Percentiles rank a stretch among this genome's conserved stretches.
Evolutionary conservation across 2,797 vertebrate genomes (phyloP).

Genomic region (Notamacropus eugenii): DNA sequence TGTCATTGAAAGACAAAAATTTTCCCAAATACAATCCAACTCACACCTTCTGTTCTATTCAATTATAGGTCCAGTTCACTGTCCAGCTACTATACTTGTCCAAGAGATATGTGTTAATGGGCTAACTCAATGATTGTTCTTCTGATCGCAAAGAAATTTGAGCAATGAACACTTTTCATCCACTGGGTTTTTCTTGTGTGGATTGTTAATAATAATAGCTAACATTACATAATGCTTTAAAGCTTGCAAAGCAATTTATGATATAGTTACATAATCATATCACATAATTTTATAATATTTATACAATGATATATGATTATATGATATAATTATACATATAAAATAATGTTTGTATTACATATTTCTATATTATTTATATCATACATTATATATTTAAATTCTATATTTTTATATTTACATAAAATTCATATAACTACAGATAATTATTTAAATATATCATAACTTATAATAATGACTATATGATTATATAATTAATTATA

Average conservation of each 20-base stretch:
- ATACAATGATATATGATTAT: neutral
- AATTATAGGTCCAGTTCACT: neutral
- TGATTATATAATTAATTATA: neutral
- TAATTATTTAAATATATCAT: neutral
- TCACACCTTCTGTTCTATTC: neutral
- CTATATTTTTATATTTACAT: neutral
- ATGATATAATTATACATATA: neutral
- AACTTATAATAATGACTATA: neutral
- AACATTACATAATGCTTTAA: neutral
- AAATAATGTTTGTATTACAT: neutral
- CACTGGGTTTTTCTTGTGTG: neutral
- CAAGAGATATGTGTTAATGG: neutral
- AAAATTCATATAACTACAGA: neutral
- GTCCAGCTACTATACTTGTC: neutral
- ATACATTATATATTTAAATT: neutral
- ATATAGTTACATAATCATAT: neutral
- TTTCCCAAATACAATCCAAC: neutral
- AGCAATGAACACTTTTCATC: neutral
- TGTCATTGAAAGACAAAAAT: neutral
- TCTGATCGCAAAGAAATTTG: neutral
- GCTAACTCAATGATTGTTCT: neutral
- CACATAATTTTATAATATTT: neutral
- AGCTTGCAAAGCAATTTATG: neutral
- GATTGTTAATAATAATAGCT: neutral
- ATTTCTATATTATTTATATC: neutral